phyloP scores from a whole-genome alignment of 2,888 invertebrate species.

The Hypsopygia costalis region DNA sequence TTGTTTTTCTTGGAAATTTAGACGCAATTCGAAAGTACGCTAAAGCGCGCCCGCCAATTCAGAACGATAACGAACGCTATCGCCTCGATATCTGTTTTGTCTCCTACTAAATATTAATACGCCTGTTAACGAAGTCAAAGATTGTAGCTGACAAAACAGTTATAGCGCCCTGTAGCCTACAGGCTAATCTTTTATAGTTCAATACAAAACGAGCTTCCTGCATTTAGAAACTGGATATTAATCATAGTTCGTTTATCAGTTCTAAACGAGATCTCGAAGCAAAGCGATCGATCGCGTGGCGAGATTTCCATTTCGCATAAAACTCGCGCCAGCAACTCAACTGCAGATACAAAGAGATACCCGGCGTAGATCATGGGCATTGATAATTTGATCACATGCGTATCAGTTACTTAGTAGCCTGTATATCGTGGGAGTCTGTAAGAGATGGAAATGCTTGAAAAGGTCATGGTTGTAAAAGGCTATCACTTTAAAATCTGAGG shows the following conservation, averaged over 20 bases:
- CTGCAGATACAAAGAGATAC: constrained; percentile 61
- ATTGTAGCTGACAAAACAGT: constrained; percentile 22
- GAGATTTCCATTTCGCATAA: constrained; percentile 43
- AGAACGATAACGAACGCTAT: constrained; percentile 29
- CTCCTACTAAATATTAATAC: constrained; percentile 31
- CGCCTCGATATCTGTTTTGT: constrained; percentile 24
- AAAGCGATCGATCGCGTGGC: constrained; percentile 34
- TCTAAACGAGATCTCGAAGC: constrained; percentile 44
- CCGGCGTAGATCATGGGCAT: constrained; percentile 59
- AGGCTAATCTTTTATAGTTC: constrained; percentile 14
- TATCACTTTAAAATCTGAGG: neutral
- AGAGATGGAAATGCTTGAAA: constrained; percentile 19
- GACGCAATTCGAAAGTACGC: constrained; percentile 44
- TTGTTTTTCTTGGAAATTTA: constrained; percentile 55
- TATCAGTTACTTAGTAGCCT: constrained; percentile 53
- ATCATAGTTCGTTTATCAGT: constrained; percentile 47
- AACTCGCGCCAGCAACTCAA: constrained; percentile 43
- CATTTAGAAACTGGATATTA: constrained; percentile 40
- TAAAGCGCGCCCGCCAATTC: constrained; percentile 24
- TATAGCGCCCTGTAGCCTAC: constrained; percentile 18
- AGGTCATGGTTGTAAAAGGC: neutral
- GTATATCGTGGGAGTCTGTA: constrained; percentile 48
- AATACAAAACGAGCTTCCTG: constrained; percentile 19
- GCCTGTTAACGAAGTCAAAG: constrained; percentile 20
- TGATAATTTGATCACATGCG: constrained; percentile 65